Evolutionary conservation across 2,113 vertebrate genomes (phyloP).

Genomic region (Emydocephalus ijimae): DNA sequence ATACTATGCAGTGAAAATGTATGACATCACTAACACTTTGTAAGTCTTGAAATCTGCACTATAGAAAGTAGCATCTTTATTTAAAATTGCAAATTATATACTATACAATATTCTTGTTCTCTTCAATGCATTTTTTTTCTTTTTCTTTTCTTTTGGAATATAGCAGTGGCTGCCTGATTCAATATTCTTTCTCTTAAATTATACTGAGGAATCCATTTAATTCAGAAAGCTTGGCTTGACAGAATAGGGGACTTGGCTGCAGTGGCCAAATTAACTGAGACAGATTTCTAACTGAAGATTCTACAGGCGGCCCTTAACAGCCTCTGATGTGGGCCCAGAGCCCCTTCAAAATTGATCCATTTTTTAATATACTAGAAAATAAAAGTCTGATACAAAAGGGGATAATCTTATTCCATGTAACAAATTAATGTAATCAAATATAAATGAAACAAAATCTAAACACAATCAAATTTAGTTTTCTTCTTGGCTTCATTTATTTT

Average conservation of each 20-base stretch:
- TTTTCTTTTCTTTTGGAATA: not conserved
- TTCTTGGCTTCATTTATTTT: not conserved
- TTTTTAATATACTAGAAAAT: not conserved
- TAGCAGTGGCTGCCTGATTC: not conserved
- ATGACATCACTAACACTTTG: not conserved
- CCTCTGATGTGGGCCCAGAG: not conserved
- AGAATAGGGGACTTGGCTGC: not conserved
- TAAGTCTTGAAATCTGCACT: not conserved
- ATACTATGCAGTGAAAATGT: not conserved
- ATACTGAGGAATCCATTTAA: not conserved
- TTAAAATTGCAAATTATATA: not conserved
- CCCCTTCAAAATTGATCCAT: not conserved
- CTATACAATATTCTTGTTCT: not conserved
- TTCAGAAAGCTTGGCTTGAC: not conserved
- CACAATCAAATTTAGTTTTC: not conserved
- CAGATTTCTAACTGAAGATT: not conserved
- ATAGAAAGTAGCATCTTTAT: not conserved
- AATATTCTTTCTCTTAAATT: not conserved
- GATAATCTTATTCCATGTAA: not conserved
- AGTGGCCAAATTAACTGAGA: not conserved
- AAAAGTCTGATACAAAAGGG: not conserved
- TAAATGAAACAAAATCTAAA: not conserved
- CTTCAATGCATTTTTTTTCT: not conserved
- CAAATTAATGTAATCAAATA: not conserved
- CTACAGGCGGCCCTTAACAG: not conserved